Conservation (phyloP, 64 coral and sea anemone species). For the Platygyra sinensis region DNA sequence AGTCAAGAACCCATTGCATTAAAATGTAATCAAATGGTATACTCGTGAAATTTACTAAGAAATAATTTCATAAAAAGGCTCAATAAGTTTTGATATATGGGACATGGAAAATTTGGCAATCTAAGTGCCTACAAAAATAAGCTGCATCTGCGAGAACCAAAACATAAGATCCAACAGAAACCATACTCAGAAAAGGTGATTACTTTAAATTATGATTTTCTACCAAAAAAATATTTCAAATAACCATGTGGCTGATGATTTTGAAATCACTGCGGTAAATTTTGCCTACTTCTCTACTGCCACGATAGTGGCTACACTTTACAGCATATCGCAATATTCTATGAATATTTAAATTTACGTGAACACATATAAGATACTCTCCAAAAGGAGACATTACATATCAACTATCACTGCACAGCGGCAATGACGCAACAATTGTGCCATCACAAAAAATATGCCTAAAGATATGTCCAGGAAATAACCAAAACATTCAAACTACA, state of each 20-base stretch:
- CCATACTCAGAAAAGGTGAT: too few species aligned
- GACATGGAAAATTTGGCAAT: too few species aligned
- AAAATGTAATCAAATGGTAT: too few species aligned
- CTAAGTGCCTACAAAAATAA: too few species aligned
- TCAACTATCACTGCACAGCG: not conserved
- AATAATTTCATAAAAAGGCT: too few species aligned
- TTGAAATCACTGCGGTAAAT: not conserved
- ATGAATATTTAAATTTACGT: slow-evolving; percentile 33
- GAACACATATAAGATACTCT: slow-evolving; percentile 9
- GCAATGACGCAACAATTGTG: not conserved
- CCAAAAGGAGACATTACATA: slow-evolving; percentile 25
- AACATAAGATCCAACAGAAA: too few species aligned
- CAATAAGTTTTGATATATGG: too few species aligned
- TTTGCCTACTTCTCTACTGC: slow-evolving; percentile 13
- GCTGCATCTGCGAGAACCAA: too few species aligned
- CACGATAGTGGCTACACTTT: slow-evolving; percentile 33
- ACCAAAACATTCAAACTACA: not conserved
- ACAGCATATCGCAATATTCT: slow-evolving; percentile 8
- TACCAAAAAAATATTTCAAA: not conserved
- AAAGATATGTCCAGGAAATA: too few species aligned
- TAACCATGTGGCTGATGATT: not conserved
- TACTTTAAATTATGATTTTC: not conserved
- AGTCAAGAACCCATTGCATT: too few species aligned
- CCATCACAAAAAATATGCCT: slow-evolving; percentile 4
- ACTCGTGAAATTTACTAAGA: too few species aligned